Percentiles rank a stretch among this genome's conserved stretches.
Conservation (phyloP, 2,113 vertebrate species). For the Dipodomys merriami region DNA sequence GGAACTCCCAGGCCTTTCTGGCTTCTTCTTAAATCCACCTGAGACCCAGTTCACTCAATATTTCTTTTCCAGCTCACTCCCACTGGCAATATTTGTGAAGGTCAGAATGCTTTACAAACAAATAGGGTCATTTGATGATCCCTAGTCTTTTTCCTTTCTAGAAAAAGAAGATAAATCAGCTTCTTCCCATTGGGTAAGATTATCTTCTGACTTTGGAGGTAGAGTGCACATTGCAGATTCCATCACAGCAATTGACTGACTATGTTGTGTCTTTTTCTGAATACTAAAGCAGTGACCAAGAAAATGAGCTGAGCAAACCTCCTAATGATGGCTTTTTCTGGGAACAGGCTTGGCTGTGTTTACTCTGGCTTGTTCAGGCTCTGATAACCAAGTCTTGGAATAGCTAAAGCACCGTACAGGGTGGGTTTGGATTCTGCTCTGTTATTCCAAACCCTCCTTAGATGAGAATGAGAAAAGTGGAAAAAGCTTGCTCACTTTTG, state of each 20-base stretch:
- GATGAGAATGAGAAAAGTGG: constrained; percentile 33
- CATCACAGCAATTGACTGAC: not conserved
- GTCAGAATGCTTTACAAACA: not conserved
- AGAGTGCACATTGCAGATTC: not conserved
- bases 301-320: not conserved
- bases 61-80: not conserved
- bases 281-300: not conserved
- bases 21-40: not conserved
- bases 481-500: constrained; percentile 51
- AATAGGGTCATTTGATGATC: not conserved
- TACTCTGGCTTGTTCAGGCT: not conserved
- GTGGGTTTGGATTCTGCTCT: constrained; percentile 38
- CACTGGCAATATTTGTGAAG: not conserved
- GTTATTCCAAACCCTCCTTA: constrained; percentile 18
- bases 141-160: not conserved
- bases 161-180: not conserved
- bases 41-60: not conserved
- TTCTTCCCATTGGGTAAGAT: constrained; percentile 19
- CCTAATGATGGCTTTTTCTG: not conserved
- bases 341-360: not conserved
- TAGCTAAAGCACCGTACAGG: not conserved
- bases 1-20: not conserved
- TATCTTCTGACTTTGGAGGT: not conserved
- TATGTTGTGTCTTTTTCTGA: not conserved
- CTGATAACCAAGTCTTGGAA: not conserved